Evolutionary conservation across 2,888 invertebrate genomes (phyloP).

Genomic region (Nomada flava): DNA sequence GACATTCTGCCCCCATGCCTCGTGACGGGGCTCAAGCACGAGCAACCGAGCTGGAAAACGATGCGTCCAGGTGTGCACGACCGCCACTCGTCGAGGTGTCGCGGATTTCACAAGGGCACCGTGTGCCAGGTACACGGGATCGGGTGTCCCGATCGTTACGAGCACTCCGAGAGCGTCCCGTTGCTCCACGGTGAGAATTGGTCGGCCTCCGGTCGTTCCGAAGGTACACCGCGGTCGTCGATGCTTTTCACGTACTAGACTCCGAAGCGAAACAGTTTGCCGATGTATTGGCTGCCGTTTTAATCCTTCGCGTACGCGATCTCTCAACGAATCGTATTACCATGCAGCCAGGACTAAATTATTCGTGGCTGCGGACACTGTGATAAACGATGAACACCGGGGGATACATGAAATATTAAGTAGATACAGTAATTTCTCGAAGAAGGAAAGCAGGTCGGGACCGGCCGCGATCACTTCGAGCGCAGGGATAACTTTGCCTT

Average conservation of each 20-base stretch:
- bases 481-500: too few species aligned
- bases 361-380: background rate
- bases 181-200: constrained; percentile 57
- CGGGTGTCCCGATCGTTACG: constrained; percentile 43
- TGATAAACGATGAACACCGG: constrained; percentile 1
- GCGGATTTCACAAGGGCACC: constrained; percentile 10
- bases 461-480: too few species aligned
- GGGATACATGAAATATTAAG: background rate
- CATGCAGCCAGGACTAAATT: too few species aligned
- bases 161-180: constrained; percentile 71
- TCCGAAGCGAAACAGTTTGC: background rate
- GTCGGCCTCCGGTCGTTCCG: constrained; percentile 24
- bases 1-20: constrained; percentile 30
- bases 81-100: constrained; percentile 20
- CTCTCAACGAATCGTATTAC: too few species aligned
- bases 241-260: constrained; percentile 48
- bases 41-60: constrained; percentile 27
- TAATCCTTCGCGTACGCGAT: background rate
- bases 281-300: background rate
- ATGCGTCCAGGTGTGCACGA: constrained; percentile 19
- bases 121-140: constrained; percentile 27
- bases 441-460: too few species aligned
- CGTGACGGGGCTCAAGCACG: constrained; percentile 29
- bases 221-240: constrained; percentile 38
- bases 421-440: too few species aligned